Percentiles rank a stretch among this genome's conserved stretches.
These are phyloP conservation scores for Actenoides hombroni DNA, from an alignment of 2,113 vertebrate genomes.

Conservation along the genomic window DNA sequence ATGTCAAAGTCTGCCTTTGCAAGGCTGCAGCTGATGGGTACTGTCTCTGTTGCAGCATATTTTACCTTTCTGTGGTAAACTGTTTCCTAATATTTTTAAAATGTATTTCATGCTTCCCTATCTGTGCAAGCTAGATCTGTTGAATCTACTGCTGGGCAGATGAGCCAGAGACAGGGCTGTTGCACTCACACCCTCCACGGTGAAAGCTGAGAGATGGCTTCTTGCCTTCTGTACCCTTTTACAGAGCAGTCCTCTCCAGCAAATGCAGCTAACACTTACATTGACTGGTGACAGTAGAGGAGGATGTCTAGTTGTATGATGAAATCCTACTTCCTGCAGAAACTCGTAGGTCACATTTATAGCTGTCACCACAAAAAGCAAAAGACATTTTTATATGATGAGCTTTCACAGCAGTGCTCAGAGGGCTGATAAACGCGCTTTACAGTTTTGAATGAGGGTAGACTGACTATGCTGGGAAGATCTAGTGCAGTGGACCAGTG, in stretches of 20 bases:
- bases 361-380: constrained; percentile 17
- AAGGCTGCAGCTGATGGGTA: neutral
- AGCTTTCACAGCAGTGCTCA: neutral
- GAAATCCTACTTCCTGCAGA: neutral
- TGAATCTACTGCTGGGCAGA: neutral
- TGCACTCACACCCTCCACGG: neutral
- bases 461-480: neutral
- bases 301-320: neutral
- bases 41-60: neutral
- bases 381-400: neutral
- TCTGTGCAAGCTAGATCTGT: neutral
- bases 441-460: neutral
- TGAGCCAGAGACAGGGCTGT: neutral
- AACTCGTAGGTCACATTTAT: neutral
- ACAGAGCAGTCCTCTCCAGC: neutral
- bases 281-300: neutral
- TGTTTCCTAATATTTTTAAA: neutral
- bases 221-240: neutral
- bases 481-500: neutral
- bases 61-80: neutral
- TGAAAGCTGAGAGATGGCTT: neutral
- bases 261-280: neutral
- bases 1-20: neutral
- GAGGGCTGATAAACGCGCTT: neutral
- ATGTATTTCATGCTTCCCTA: neutral